Base-by-base conservation (phyloP, 1,140 invertebrate species). In the Phocides pigmalion region DNA sequence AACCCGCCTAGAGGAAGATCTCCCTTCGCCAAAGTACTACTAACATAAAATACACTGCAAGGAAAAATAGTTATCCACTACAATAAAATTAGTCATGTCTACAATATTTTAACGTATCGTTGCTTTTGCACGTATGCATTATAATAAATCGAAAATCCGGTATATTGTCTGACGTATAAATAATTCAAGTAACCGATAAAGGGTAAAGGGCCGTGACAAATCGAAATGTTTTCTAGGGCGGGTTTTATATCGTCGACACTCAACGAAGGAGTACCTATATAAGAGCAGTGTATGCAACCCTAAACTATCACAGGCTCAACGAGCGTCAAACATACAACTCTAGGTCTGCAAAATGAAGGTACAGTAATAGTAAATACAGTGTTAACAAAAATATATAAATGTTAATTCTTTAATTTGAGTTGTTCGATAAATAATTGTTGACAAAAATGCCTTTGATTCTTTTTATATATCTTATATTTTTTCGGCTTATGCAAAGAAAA, bases 281-380 rank as follows among this genome's bases (percentile, higher is more conserved):
- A 72, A 64, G 47, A 35, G 59, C 64, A 39, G 53, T 64, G 68
- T 42, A 16, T n/a, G 17, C 66, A 84, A 74, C 82, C 83, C 64
- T 74, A 35, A 37, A 61, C 67, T 68, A 67, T 82, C 80, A 84
- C 75, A 83, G 62, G 61, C 62, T 37, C 39, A 64, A 64, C 41
- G 49, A 50, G 69, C 66, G 68, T 70, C 58, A 66, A 64, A 70
- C 70, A 64, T 61, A 35, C 74, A 65, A 74, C 68, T 67, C 56
- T 50, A 76, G 66, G 51, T 70, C 70, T 32, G 25, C 74, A 83
- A 74, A 62, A 88, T 88, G 85, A 84, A 88, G 85, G 83, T 85
- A 88, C 12, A 6, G 19, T 54, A 8, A 1, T 12, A 22, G n/a
- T n/a, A n/a, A n/a, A n/a, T n/a, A n/a, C n/a, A n/a, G n/a, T n/a